These are phyloP conservation scores for Andrena bicolor DNA, from an alignment of 2,888 invertebrate species.

Conservation along the genomic window DNA sequence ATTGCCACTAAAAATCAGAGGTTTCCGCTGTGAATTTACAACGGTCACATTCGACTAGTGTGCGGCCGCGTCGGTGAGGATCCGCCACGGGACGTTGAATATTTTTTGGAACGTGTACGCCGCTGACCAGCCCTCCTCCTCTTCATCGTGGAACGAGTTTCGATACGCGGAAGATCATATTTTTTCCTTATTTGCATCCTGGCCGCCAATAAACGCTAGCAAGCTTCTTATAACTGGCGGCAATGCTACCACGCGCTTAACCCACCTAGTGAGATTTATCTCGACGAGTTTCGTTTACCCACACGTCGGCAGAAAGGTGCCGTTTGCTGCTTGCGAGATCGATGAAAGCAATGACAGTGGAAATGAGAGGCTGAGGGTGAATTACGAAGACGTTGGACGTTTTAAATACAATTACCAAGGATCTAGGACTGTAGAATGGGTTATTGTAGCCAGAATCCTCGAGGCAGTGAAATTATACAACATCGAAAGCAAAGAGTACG, in stretches of 20 bases:
- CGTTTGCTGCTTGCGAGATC: neutral
- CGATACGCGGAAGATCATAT: slow-evolving; percentile 39
- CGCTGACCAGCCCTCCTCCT: neutral
- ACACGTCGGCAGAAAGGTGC: slow-evolving; percentile 13
- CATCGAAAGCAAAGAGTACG: slow-evolving; percentile 10
- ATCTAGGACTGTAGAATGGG: neutral
- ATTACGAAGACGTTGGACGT: too few species aligned
- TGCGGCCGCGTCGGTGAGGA: slow-evolving; percentile 25
- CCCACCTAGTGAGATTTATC: slow-evolving; percentile 18
- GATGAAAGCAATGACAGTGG: neutral
- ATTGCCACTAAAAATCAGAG: slow-evolving; percentile 77
- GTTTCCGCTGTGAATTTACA: slow-evolving; percentile 73
- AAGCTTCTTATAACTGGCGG: slow-evolving; percentile 13
- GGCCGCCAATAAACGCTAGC: slow-evolving; percentile 33
- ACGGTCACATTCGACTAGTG: slow-evolving; percentile 59
- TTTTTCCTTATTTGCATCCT: slow-evolving; percentile 52
- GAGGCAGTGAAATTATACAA: neutral
- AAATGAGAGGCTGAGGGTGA: too few species aligned
- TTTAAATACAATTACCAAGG: too few species aligned
- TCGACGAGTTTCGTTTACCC: slow-evolving; percentile 10
- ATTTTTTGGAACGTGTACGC: slow-evolving; percentile 41
- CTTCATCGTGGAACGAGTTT: slow-evolving; percentile 32
- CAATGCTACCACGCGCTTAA: slow-evolving; percentile 19
- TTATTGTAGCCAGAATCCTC: neutral
- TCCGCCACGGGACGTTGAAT: slow-evolving; percentile 51